Percentiles rank a stretch among this genome's conserved stretches.
These are phyloP conservation scores for Elgaria multicarinata DNA, from an alignment of 2,113 vertebrate genomes.

Conservation along the genomic window DNA sequence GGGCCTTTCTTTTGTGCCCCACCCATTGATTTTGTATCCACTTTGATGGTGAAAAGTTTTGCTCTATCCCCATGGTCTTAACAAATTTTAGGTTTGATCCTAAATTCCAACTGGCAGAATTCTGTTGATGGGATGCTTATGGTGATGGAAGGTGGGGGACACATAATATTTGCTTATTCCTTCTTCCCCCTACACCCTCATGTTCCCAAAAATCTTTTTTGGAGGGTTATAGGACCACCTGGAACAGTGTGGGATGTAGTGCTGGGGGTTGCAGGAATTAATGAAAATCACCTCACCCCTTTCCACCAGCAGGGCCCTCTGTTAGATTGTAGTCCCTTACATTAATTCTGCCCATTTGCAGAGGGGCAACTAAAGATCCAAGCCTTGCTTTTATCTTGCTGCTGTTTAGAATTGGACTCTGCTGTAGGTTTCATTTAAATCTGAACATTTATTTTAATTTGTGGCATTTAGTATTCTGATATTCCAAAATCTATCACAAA, in stretches of 20 bases:
- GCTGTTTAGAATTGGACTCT: not conserved
- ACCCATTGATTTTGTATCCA: not conserved
- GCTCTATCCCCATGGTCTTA: too few relatives aligned
- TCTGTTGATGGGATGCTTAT: not conserved
- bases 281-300: not conserved
- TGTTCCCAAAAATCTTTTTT: not conserved
- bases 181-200: not conserved
- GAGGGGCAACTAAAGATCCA: not conserved
- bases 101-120: not conserved
- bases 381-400: not conserved
- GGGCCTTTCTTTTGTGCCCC: not conserved
- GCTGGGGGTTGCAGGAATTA: not conserved
- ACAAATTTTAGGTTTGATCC: not conserved
- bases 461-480: not conserved
- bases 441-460: not conserved
- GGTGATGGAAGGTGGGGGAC: not conserved
- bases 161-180: not conserved
- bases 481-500: too few relatives aligned
- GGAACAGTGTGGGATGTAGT: not conserved
- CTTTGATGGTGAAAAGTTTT: not conserved
- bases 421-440: not conserved
- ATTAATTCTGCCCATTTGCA: not conserved
- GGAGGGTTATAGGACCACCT: not conserved
- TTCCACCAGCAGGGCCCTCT: not conserved
- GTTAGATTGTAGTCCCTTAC: not conserved